phyloP scores from a whole-genome alignment of 1,140 invertebrate species.

The Brachionus rubens region DNA sequence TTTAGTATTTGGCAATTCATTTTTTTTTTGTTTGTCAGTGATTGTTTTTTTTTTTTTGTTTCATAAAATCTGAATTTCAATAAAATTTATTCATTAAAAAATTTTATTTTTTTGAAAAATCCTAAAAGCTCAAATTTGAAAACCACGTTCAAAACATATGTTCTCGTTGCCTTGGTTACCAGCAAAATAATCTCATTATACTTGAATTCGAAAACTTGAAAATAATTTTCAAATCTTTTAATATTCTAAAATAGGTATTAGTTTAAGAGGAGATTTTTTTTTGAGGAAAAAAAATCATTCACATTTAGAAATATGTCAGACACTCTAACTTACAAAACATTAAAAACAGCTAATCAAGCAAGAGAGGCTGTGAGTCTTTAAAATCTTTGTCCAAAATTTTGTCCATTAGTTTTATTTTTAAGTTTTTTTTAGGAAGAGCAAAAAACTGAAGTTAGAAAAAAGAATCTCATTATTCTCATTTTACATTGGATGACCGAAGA shows the following conservation, averaged over 20 bases:
- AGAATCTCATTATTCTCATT: constrained; percentile 74
- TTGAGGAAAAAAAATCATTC: too few species aligned
- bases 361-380: constrained; percentile 54
- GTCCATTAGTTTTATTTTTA: too few species aligned
- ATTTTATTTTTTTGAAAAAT: background rate
- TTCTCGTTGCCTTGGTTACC: background rate
- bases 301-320: constrained; percentile 51
- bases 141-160: background rate
- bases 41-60: constrained; percentile 20
- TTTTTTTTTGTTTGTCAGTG: constrained; percentile 8
- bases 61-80: background rate
- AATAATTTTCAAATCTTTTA: too few species aligned
- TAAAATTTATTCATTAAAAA: background rate
- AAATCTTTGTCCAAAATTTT: too few species aligned
- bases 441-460: constrained; percentile 67
- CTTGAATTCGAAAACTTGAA: constrained; percentile 12
- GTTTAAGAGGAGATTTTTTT: too few species aligned
- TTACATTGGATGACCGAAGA: constrained; percentile 72
- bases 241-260: too few species aligned
- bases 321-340: constrained; percentile 54
- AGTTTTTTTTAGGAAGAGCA: constrained; percentile 57
- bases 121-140: constrained; percentile 6
- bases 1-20: background rate
- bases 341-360: constrained; percentile 56
- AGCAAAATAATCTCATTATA: background rate